Evolutionary conservation across 2,113 vertebrate species (phyloP), one percentile per base, ranked within the genome.

Genomic region (Plotosus lineatus): DNA sequence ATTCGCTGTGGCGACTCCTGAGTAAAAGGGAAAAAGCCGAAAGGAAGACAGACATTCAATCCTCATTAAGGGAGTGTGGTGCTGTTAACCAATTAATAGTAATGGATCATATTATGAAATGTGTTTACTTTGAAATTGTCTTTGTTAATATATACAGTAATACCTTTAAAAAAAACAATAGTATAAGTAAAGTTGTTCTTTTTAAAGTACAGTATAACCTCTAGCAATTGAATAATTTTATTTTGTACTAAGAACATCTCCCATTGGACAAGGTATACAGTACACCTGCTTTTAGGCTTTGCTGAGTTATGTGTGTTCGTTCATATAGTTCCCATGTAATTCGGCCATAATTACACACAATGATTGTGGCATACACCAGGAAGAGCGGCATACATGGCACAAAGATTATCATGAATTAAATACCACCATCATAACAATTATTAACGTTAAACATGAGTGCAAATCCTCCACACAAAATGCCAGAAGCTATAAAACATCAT

Each of bases 271-370:
- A 33, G 69, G 33, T 72, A 51, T 78, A 36, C 7, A 63, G 65
- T 73, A 46, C 48, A 21, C 80, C 79, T 65, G 65, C 83, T 86
- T 82, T 75, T 44, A 82, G 80, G 83, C 87, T 51, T 44, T 40
- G 75, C 53, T 73, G 42, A 84, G 81, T 72, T 48, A 65, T 84
- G 74, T 68, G 71, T 84, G 85, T 85, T 84, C 77, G 84, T 89
- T 87, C 89, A 89, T 91, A 90, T 91, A 90, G 90, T 88, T 85
- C 86, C 87, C 85, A 79, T 91, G 86, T 87, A 90, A 91, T 92
- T 90, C 90, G 85, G 90, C 82, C 90, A 86, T 91, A 88, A 91
- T 91, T 91, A 91, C 88, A 87, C 84, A 72, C 76, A 85, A 85
- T 80, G 68, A 86, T 85, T 84, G 79, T 77, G 58, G 75, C 84